A percentile compares a stretch with the other conserved stretches of the same genome.
These are phyloP conservation scores for Anisognathus igniventris DNA, from an alignment of 2,797 vertebrate genomes.

Conservation along the genomic window DNA sequence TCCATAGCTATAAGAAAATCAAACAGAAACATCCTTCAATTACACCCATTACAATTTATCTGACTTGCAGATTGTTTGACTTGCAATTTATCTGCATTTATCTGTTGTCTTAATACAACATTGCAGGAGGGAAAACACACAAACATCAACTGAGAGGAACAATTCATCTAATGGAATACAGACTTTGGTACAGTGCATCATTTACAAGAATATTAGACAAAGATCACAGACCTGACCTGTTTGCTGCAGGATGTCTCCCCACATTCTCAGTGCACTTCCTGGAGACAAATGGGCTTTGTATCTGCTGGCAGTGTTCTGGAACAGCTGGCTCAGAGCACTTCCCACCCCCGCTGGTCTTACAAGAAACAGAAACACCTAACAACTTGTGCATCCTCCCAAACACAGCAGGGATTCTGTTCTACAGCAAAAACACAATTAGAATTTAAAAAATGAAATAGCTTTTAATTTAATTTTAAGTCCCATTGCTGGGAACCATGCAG, in stretches of 20 bases:
- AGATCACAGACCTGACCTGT: not conserved
- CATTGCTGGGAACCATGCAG: not conserved
- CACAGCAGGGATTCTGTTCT: not conserved
- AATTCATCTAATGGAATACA: not conserved
- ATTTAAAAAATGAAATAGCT: not conserved
- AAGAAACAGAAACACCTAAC: not conserved
- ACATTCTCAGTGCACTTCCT: fast-evolving
- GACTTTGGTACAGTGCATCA: not conserved
- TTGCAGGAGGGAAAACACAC: not conserved
- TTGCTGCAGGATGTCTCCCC: not conserved
- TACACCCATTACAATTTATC: not conserved
- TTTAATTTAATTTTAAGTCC: not conserved
- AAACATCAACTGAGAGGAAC: not conserved
- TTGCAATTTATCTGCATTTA: not conserved
- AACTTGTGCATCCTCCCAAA: not conserved
- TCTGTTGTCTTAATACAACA: not conserved
- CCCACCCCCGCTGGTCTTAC: fast-evolving
- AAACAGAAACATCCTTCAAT: not conserved
- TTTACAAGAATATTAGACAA: not conserved
- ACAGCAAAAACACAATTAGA: not conserved
- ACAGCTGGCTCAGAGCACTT: not conserved
- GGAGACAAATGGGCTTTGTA: not conserved
- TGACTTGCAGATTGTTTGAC: not conserved
- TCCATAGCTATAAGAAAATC: not conserved
- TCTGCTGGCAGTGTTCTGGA: not conserved